A percentile compares a stretch with the other conserved stretches of the same genome.
phyloP scores from a whole-genome alignment of 2,888 invertebrate species.

The Platycnemis pennipes region DNA sequence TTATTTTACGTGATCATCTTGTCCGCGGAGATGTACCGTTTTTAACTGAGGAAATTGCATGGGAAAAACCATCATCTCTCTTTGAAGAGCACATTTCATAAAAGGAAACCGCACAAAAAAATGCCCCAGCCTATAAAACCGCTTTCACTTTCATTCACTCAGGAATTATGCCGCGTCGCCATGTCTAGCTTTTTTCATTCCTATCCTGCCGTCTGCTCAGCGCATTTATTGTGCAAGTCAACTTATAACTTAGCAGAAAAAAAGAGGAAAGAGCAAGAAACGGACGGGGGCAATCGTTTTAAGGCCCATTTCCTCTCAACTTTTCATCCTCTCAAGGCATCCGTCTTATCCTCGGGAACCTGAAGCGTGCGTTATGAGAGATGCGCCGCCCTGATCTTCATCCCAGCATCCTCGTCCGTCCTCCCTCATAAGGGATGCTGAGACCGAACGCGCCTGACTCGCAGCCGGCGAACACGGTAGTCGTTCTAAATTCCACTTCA shows the following conservation, averaged over 20 bases:
- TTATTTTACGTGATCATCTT: neutral
- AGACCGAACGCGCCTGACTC: neutral
- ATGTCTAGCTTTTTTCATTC: neutral
- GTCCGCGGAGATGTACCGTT: neutral
- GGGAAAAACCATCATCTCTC: neutral
- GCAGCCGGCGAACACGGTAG: constrained; percentile 25
- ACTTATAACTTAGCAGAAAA: neutral
- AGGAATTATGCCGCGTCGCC: neutral
- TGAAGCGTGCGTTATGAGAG: neutral
- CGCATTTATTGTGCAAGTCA: constrained; percentile 8
- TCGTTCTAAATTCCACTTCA: constrained; percentile 27
- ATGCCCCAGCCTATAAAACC: neutral
- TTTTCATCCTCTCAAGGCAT: neutral
- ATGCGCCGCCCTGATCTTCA: neutral
- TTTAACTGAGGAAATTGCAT: neutral
- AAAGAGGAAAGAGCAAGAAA: neutral
- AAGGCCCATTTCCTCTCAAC: neutral
- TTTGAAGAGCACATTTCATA: neutral
- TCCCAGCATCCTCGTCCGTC: neutral
- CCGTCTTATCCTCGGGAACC: neutral
- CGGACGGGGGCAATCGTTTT: neutral
- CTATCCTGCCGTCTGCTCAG: neutral
- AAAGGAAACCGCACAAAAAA: constrained; percentile 22
- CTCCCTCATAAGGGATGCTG: neutral
- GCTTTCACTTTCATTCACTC: constrained; percentile 41